Percentiles rank a stretch among this genome's conserved stretches.
Evolutionary conservation across 2,888 invertebrate species (phyloP).

Genomic region (Griposia aprilina): DNA sequence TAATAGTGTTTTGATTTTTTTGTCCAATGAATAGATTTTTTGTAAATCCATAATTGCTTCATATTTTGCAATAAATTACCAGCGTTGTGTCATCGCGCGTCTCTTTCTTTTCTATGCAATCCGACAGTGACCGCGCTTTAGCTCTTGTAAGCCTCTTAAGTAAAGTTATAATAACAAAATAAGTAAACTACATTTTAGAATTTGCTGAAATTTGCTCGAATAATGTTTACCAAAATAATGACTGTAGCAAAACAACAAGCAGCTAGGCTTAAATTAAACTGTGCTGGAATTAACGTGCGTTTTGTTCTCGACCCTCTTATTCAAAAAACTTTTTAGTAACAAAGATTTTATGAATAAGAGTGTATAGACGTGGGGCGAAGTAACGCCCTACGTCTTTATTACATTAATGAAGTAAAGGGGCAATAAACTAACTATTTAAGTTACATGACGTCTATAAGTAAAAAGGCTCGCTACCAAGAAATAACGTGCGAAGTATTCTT

Average conservation of each 20-base stretch:
- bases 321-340: too few relatives aligned
- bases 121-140: too few relatives aligned
- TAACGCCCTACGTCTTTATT: not conserved
- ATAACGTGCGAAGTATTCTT: conserved; percentile 17
- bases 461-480: not conserved
- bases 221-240: not conserved
- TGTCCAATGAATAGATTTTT: too few relatives aligned
- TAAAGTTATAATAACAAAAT: conserved; percentile 29
- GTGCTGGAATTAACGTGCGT: not conserved
- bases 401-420: not conserved
- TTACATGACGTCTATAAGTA: conserved; percentile 28
- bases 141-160: too few relatives aligned
- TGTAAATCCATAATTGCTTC: too few relatives aligned
- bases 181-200: conserved; percentile 3
- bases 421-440: conserved; percentile 5
- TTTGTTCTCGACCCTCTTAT: not conserved
- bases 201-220: not conserved
- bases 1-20: too few relatives aligned
- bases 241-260: not conserved
- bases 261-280: not conserved
- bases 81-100: too few relatives aligned
- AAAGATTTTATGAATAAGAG: too few relatives aligned
- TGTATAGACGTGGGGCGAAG: too few relatives aligned
- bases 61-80: too few relatives aligned
- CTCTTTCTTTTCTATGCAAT: too few relatives aligned